Percentiles rank a stretch among this genome's conserved stretches.
These are phyloP conservation scores for Phocoena sinus DNA, from an alignment of 2,113 vertebrate species.

Conservation along the genomic window DNA sequence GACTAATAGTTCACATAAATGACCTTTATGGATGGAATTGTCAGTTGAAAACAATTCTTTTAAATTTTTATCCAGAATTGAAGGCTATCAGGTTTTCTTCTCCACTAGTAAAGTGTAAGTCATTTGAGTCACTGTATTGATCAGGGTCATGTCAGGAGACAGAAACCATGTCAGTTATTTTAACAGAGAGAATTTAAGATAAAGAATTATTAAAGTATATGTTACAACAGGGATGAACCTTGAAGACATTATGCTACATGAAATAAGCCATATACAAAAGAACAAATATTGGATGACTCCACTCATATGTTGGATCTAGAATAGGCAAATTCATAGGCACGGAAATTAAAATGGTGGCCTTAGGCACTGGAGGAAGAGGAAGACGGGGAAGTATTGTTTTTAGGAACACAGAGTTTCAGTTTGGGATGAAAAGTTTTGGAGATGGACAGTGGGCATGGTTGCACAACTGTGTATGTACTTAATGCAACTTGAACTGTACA, in stretches of 20 bases:
- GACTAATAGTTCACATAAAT: not conserved
- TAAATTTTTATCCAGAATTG: not conserved
- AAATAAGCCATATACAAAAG: not conserved
- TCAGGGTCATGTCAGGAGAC: not conserved
- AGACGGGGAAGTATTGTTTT: not conserved
- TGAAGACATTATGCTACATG: not conserved
- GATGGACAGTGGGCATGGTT: not conserved
- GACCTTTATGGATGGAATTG: not conserved
- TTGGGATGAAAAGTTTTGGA: not conserved
- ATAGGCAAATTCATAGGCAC: not conserved
- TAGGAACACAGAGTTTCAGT: not conserved
- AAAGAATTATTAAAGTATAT: not conserved
- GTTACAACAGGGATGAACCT: not conserved
- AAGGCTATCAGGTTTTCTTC: not conserved
- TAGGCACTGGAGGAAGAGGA: fast-evolving
- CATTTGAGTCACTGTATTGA: not conserved
- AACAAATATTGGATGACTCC: not conserved
- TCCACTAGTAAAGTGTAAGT: not conserved
- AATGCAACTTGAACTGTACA: not conserved
- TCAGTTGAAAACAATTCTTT: not conserved
- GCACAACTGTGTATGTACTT: not conserved
- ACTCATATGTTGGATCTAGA: not conserved
- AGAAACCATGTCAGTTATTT: not conserved
- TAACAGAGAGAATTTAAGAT: not conserved
- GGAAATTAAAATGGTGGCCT: not conserved